These are phyloP conservation scores for Aegithalos caudatus DNA, from an alignment of 2,113 vertebrate genomes.

Conservation along the genomic window DNA sequence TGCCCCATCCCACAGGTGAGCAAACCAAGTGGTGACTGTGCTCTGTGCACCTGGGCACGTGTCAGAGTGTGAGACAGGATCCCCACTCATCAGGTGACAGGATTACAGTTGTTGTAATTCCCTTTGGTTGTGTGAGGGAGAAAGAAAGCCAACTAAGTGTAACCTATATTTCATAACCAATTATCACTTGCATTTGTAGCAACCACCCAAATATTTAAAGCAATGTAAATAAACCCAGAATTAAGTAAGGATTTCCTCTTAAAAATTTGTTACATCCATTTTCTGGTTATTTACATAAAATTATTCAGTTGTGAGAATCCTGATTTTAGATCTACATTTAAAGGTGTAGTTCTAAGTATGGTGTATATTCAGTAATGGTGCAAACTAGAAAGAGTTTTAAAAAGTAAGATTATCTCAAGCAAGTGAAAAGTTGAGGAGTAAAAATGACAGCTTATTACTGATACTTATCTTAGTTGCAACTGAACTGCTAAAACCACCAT, in stretches of 20 bases:
- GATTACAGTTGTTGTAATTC: not conserved
- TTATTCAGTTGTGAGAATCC: not conserved
- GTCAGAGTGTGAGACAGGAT: not conserved
- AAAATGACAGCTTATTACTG: not conserved
- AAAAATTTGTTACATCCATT: not conserved
- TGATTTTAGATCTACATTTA: not conserved
- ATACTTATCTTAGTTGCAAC: not conserved
- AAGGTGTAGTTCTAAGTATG: not conserved
- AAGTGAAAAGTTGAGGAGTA: not conserved
- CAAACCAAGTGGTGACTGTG: not conserved
- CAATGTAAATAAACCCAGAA: not conserved
- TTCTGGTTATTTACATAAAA: not conserved
- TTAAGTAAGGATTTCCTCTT: not conserved
- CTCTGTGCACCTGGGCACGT: not conserved
- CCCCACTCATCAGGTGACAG: not conserved
- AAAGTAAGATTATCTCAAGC: not conserved
- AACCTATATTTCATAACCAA: not conserved
- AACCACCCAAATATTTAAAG: not conserved
- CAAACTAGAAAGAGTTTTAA: not conserved
- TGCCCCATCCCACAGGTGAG: rapidly evolving
- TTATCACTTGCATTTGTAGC: not conserved
- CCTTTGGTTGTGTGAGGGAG: not conserved
- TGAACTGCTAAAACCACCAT: not conserved
- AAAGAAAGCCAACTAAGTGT: not conserved
- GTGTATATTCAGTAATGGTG: not conserved